These are phyloP conservation scores for Sciaenops ocellatus DNA, from an alignment of 2,797 vertebrate genomes.

Conservation along the genomic window DNA sequence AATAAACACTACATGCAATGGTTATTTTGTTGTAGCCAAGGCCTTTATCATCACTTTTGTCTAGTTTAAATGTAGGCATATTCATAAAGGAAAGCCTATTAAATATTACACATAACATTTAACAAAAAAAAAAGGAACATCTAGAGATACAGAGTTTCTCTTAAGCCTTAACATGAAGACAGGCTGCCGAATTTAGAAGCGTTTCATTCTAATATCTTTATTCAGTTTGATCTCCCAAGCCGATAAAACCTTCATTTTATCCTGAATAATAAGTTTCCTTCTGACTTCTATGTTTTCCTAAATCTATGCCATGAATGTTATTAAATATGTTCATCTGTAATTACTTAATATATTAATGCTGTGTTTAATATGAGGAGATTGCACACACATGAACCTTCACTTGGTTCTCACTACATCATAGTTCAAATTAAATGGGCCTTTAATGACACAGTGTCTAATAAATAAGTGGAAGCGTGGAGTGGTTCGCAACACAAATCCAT, in stretches of 20 bases:
- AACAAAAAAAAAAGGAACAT: not conserved
- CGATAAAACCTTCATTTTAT: not conserved
- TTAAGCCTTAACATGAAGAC: not conserved
- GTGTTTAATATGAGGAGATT: not conserved
- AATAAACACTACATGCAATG: not conserved
- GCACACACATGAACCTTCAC: not conserved
- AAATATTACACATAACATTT: not conserved
- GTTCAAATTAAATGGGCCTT: not conserved
- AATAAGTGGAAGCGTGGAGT: not conserved
- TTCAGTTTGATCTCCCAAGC: not conserved
- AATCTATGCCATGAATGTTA: not conserved
- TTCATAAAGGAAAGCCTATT: not conserved
- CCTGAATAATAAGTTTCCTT: not conserved
- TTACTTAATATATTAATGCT: not conserved
- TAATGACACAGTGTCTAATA: slow-evolving; percentile 4
- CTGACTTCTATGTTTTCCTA: not conserved
- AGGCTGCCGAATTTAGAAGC: not conserved
- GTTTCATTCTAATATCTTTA: not conserved
- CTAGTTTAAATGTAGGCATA: not conserved
- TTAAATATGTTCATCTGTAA: not conserved
- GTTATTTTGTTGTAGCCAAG: not conserved
- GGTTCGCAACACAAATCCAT: not conserved
- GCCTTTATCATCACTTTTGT: not conserved
- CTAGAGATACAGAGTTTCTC: not conserved
- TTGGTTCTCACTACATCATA: not conserved